Evolutionary conservation across 2,113 vertebrate species (phyloP), one percentile per base, ranked within the genome.

Genomic region (Prolemur simus): DNA sequence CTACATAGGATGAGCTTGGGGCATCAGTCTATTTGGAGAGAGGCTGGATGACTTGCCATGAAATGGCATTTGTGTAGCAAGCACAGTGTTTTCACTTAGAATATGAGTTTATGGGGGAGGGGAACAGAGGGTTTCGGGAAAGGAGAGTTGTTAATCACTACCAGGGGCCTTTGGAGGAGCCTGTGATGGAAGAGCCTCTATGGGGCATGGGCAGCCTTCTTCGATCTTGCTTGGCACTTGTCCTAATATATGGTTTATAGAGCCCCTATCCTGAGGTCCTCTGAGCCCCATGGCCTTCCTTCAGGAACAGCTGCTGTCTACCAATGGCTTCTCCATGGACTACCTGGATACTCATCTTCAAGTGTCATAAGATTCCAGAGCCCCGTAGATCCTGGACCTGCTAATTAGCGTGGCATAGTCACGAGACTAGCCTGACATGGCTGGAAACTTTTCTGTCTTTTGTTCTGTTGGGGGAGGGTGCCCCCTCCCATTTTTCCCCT

Each of bases 401-500:
- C 21, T 84, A 52, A 42, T 52, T 20, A 73, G 82, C 4, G 1
- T 76, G 89, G 47, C 39, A 27, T 8, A 71, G 87, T 96, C 96
- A 97, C 69, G 45, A 81, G 96, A 97, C 80, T 64, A 76, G 54
- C 47, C 32, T 87, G 73, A 64, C 29, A 64, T 37, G 45, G 80
- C n/a, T 96, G 97, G 98, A 96, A 97, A 97, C n/a, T 96, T 97
- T 97, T 87, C 89, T 68, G 49, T 18, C 32, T 90, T 96, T 98
- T 97, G 89, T 98, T 95, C 96, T 92, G 37, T 60, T 45, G 37
- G 91, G 69, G 47, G 37, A 52, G 27, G 34, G 32, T 68, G 14
- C 89, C 87, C 82, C 80, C 93, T 92, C 95, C 95, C 91, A 90
- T 93, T 97, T 97, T 94, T 37, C 83, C 97, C 90, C 77, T 54